Percentiles rank a stretch among this genome's conserved stretches.
These are phyloP conservation scores for Naja naja DNA, from an alignment of 2,113 vertebrate genomes.

Conservation along the genomic window DNA sequence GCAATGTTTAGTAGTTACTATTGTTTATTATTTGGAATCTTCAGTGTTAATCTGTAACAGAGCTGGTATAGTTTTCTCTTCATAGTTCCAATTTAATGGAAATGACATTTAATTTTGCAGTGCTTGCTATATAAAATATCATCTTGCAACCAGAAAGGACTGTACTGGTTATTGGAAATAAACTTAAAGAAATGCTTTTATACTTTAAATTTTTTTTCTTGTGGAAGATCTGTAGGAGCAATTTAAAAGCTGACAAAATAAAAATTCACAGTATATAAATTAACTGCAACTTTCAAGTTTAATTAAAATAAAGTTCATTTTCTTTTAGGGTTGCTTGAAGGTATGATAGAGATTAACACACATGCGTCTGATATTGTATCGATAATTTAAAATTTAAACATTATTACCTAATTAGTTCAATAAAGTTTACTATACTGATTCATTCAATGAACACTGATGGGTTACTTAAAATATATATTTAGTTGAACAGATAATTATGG, in stretches of 20 bases:
- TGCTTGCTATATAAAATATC: slow-evolving; percentile 24
- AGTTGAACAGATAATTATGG: not conserved
- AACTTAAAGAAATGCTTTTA: not conserved
- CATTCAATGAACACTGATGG: slow-evolving; percentile 8
- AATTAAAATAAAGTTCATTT: not conserved
- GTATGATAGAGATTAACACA: not conserved
- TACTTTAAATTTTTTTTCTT: not conserved
- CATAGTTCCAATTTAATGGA: slow-evolving; percentile 1
- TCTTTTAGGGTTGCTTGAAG: not conserved
- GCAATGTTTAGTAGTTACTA: not conserved
- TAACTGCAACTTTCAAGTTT: not conserved
- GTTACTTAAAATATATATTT: not conserved
- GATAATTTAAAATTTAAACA: slow-evolving; percentile 25
- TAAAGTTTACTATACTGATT: slow-evolving; percentile 64
- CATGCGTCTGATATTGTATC: not conserved
- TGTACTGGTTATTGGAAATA: not conserved
- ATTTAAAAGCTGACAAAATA: not conserved
- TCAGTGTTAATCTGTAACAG: not conserved
- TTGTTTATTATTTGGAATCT: not conserved
- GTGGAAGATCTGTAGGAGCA: not conserved
- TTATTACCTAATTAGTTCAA: not conserved
- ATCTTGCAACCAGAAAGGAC: not conserved
- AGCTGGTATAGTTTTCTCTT: not conserved
- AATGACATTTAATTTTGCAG: slow-evolving; percentile 16
- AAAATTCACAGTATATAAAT: not conserved